Evolutionary conservation across 2,888 invertebrate genomes (phyloP), one percentile per base, ranked within the genome.

Genomic region (Laspeyria flexula): DNA sequence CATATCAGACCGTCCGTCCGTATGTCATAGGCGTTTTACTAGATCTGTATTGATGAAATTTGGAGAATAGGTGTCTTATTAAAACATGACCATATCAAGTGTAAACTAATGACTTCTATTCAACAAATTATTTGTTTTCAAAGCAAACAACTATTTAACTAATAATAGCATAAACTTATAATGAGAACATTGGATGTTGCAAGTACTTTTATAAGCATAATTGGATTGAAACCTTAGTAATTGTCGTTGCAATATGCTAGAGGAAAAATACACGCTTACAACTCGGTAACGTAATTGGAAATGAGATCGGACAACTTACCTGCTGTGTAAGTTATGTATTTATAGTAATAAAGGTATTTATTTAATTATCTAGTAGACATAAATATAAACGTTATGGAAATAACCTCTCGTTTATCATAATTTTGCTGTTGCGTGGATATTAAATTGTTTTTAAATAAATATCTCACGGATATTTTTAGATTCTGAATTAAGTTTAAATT

Each of bases 201-300:
- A 57, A 64, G 66, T 66, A 75, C 65, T 70, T 73, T 55, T 56
- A 63, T 61, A 43, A 38, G 40, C 48, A 47, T 74, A 74, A 73
- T 74, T 71, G 75, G 73, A 75, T 74, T 71, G 72, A 75, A 75
- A 33, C 73, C 75, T 59, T 75, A 73, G 63, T 54, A 70, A 62
- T 59, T 48, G 42, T 38, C 48, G 58, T 63, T 60, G 56, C 45
- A 60, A 43, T 63, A 58, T 50, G 49, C 23, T 54, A 31, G 30
- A 48, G 51, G 54, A 65, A 51, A 47, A 58, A 55, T 51, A 46
- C 23, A 44, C 40, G 44, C 43, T 43, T 25, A 43, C 40, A 37
- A 31, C 40, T 40, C 23, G 9, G 7, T 33, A 21, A 21, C 25
- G 35, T 43, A 35, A 18, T 29, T 7, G 31, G 21, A 21, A 42